These are phyloP conservation scores for Heliconius nattereri DNA, from an alignment of 1,140 invertebrate species.

Conservation along the genomic window DNA sequence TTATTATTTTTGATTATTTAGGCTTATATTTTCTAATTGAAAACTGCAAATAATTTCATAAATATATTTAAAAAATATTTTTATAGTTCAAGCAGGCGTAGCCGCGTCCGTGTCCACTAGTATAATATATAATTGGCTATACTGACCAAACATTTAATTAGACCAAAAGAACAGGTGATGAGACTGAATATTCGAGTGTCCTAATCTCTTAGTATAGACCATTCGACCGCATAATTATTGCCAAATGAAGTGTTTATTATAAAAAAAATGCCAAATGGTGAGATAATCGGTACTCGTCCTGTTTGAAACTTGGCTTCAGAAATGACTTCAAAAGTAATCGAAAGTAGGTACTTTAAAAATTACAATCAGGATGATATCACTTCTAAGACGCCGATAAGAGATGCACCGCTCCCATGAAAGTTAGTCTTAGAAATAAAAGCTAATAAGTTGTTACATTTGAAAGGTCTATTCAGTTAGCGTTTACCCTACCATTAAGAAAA, in stretches of 20 bases:
- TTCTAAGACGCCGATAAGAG: neutral
- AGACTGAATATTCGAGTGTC: neutral
- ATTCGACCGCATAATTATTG: neutral
- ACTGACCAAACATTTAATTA: no score
- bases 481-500: conserved; percentile 73
- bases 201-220: neutral
- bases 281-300: neutral
- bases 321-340: neutral
- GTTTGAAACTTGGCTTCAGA: neutral
- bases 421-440: conserved; percentile 77
- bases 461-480: conserved; percentile 70
- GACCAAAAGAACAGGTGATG: neutral
- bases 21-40: no score
- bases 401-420: conserved; percentile 59
- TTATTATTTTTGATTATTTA: no score
- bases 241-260: conserved; percentile 3
- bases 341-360: neutral
- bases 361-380: neutral
- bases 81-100: no score
- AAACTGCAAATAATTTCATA: no score
- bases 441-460: conserved; percentile 75
- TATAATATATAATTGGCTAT: no score
- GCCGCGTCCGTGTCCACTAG: no score
- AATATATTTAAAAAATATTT: no score
- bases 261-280: neutral